Evolutionary conservation across 2,113 vertebrate genomes (phyloP).

Genomic region (Macquaria australasica): DNA sequence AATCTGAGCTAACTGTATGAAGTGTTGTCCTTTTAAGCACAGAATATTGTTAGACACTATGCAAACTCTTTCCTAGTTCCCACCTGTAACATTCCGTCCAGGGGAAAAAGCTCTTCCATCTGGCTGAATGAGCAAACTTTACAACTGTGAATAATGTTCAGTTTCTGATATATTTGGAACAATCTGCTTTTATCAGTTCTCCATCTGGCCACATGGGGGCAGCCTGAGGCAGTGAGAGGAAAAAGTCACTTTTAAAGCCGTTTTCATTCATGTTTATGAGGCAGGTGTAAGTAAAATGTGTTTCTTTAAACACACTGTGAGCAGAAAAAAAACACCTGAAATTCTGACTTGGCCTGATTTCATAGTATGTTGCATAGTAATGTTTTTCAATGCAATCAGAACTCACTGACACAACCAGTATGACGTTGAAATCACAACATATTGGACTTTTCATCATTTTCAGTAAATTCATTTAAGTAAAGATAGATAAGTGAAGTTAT

Average conservation of each 20-base stretch:
- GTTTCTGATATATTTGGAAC: not conserved
- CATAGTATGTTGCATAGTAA: not conserved
- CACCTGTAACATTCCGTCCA: not conserved
- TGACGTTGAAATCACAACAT: not conserved
- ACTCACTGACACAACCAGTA: not conserved
- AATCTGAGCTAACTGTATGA: not conserved
- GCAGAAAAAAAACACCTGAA: not conserved
- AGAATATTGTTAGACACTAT: not conserved
- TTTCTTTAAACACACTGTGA: not conserved
- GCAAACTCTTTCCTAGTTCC: not conserved
- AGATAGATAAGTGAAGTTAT: not conserved
- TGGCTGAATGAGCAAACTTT: not conserved
- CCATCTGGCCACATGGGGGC: constrained; percentile 60
- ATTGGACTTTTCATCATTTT: not conserved
- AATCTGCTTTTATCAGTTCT: not conserved
- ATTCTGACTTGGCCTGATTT: not conserved
- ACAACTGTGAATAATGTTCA: not conserved
- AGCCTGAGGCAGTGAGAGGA: constrained; percentile 26
- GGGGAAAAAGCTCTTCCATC: not conserved
- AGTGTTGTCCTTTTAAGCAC: not conserved
- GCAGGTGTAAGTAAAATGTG: not conserved
- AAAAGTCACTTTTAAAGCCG: not conserved
- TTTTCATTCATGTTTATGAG: not conserved
- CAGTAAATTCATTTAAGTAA: not conserved
- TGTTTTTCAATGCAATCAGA: not conserved